These are phyloP conservation scores for Ovis canadensis DNA, from an alignment of 2,113 vertebrate species.

Conservation along the genomic window DNA sequence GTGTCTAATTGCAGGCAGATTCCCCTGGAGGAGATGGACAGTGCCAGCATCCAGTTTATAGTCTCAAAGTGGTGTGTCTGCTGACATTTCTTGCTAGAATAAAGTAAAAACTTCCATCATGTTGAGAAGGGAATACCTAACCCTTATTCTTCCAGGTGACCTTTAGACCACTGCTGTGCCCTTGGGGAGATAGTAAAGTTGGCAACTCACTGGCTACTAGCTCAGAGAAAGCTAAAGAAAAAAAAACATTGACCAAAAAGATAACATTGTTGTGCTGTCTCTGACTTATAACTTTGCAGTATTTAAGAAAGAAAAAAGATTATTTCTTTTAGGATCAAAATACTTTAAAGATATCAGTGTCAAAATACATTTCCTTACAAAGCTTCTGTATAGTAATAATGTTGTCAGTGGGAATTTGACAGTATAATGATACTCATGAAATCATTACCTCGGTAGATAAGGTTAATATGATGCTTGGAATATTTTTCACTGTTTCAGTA, in stretches of 20 bases:
- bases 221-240: background rate
- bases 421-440: conserved; percentile 83
- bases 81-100: background rate
- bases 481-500: conserved; percentile 82
- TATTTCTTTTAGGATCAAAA: conserved; percentile 85
- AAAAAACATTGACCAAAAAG: background rate
- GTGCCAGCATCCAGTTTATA: background rate
- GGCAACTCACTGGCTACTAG: background rate
- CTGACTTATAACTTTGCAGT: background rate
- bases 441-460: conserved; percentile 84
- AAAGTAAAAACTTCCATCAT: background rate
- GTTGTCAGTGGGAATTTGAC: conserved; percentile 88
- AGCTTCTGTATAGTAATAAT: conserved; percentile 89
- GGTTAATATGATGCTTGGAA: conserved; percentile 85
- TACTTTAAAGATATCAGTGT: conserved; percentile 98
- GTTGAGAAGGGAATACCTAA: background rate
- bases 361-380: conserved; percentile 95
- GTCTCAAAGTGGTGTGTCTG: background rate
- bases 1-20: background rate
- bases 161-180: background rate
- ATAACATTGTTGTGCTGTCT: background rate
- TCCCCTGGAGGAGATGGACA: background rate
- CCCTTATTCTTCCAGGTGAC: background rate
- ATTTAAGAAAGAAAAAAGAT: background rate
- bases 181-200: background rate